A percentile compares a stretch with the other conserved stretches of the same genome.
These are phyloP conservation scores for Poeciliopsis presidionis DNA, from an alignment of 2,797 vertebrate genomes.

Conservation along the genomic window DNA sequence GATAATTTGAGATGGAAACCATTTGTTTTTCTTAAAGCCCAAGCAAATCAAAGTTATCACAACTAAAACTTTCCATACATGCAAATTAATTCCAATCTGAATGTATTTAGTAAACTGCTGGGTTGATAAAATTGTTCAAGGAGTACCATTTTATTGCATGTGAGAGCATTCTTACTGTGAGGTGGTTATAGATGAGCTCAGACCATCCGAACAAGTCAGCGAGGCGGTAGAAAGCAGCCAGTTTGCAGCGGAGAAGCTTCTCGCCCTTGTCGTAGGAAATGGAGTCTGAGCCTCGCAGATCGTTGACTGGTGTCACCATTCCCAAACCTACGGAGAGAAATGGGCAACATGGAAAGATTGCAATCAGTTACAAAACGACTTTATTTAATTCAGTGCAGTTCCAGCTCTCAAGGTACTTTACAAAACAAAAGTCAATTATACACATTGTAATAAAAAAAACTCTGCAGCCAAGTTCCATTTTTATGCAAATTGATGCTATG, in stretches of 20 bases:
- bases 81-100: neutral
- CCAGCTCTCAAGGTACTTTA: neutral
- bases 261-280: slow-evolving; percentile 98
- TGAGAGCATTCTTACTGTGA: slow-evolving; percentile 86
- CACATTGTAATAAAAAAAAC: neutral
- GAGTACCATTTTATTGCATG: neutral
- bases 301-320: slow-evolving; percentile 98
- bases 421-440: neutral
- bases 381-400: neutral
- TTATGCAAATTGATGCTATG: neutral
- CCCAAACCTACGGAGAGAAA: slow-evolving; percentile 87
- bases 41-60: neutral
- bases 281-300: slow-evolving; percentile 95
- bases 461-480: neutral
- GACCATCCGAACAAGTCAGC: slow-evolving; percentile 97
- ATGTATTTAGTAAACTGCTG: neutral
- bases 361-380: neutral
- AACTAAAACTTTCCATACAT: neutral
- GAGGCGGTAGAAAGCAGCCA: slow-evolving; percentile 95
- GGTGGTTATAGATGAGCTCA: slow-evolving; percentile 98
- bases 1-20: neutral
- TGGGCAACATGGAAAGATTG: neutral
- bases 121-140: neutral
- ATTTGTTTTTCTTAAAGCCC: neutral
- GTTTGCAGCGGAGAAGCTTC: slow-evolving; percentile 93